Conservation (phyloP, 2,888 invertebrate species). For the Hyposoter didymator region DNA sequence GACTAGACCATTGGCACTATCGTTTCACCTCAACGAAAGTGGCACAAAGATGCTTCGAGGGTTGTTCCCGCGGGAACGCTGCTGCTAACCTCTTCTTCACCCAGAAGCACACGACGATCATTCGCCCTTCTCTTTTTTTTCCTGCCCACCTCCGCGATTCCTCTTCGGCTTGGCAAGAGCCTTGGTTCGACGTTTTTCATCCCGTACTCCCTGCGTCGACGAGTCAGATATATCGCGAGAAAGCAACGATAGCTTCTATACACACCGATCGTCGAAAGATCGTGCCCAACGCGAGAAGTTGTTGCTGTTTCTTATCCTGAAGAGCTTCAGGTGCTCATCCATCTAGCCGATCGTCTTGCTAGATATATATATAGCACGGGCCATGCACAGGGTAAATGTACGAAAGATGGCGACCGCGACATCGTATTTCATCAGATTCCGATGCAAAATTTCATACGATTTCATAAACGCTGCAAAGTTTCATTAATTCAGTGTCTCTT, state of each 20-base stretch:
- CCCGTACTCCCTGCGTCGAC: constrained; percentile 45
- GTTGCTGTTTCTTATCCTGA: constrained; percentile 59
- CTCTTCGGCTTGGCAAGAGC: constrained; percentile 52
- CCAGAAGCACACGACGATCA: constrained; percentile 63
- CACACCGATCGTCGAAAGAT: constrained; percentile 63
- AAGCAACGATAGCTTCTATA: constrained; percentile 61
- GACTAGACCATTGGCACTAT: constrained; percentile 47
- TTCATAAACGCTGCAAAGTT: constrained; percentile 7
- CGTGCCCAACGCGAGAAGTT: constrained; percentile 57
- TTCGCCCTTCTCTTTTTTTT: constrained; percentile 47
- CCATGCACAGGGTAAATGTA: not conserved
- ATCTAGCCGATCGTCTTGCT: constrained; percentile 58
- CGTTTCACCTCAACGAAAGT: constrained; percentile 60
- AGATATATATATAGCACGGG: not conserved
- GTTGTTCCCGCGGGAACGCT: constrained; percentile 67
- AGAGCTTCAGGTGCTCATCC: constrained; percentile 58
- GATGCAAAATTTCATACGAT: constrained; percentile 5
- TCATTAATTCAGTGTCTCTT: constrained; percentile 51
- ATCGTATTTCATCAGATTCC: constrained; percentile 43
- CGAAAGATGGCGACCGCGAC: not conserved
- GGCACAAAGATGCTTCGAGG: constrained; percentile 68
- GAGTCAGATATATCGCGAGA: constrained; percentile 36
- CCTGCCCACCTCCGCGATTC: constrained; percentile 43
- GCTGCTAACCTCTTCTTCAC: constrained; percentile 59
- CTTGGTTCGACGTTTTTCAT: constrained; percentile 65